Evolutionary conservation across 2,888 invertebrate genomes (phyloP), one percentile per base, ranked within the genome.

Genomic region (Euplagia quadripunctaria): DNA sequence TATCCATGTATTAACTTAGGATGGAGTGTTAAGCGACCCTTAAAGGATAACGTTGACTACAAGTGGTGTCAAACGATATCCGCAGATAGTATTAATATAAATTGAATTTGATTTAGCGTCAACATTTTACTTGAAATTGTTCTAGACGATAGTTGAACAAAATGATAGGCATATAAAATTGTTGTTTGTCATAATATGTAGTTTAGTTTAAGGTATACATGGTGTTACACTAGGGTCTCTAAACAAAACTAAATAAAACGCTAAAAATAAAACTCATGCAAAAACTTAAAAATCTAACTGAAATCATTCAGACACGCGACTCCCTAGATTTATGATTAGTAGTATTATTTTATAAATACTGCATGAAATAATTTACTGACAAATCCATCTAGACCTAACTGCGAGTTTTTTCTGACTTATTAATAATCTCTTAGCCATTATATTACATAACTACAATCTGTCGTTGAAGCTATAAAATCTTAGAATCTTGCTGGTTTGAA

Each of bases 41-140:
- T 64, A 68, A 51, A 55, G 72, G 72, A 72, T 72, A 68, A 68
- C 42, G 61, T 63, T 55, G 51, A 63, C 63, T 52, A 31, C 64
- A 68, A 68, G 63, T 68, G 68, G 68, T 49, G 20, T 63, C 63
- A 63, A 68, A 64, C 51, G 52, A 72, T 72, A 68, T 72, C 67
- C 46, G 12, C 64, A 55, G 71, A 42, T 58, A 65, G n/a, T 31
- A 65, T 43, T 42, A 43, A 31, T 55, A 46, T 11, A 71, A 65
- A 58, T 66, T 64, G 52, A 65, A 71, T 66, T 71, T 58, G 20
- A 3, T 49, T 61, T 31, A 49, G 7, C 7, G 6, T 68, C 52
- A 52, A 52, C n/a, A 55, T n/a, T 52, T 52, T 17, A n/a, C 42
- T 52, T 42, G 11, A 20, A 68, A 41, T 55, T 17, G 12, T 31